A percentile compares a stretch with the other conserved stretches of the same genome.
Evolutionary conservation across 2,888 invertebrate genomes (phyloP).

Genomic region (Agonopterix heracliana): DNA sequence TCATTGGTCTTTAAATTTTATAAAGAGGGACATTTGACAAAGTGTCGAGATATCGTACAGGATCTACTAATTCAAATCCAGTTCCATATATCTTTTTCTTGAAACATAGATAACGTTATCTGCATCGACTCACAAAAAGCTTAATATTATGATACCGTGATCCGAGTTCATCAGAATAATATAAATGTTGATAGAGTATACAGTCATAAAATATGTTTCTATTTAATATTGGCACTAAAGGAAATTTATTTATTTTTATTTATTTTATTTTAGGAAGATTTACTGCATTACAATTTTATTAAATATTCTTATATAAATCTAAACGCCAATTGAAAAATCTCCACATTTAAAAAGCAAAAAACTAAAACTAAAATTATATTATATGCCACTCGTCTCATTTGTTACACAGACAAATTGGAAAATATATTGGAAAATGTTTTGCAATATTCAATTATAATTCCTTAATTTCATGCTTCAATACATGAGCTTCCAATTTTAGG

Average conservation of each 20-base stretch:
- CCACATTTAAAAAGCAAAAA: no score
- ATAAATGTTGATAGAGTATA: no score
- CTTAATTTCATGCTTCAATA: constrained; percentile 30
- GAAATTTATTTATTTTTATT: background rate
- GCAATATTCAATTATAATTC: background rate
- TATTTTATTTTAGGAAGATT: background rate
- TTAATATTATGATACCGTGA: constrained; percentile 20
- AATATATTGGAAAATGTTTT: no score
- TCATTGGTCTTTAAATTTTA: constrained; percentile 49
- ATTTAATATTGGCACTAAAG: no score
- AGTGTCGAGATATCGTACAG: constrained; percentile 48
- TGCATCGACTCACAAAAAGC: constrained; percentile 31
- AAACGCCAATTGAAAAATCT: no score
- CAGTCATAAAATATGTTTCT: no score
- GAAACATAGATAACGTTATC: constrained; percentile 48
- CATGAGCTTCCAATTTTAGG: background rate
- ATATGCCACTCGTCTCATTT: no score
- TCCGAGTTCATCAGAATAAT: constrained; percentile 18
- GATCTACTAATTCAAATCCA: constrained; percentile 58
- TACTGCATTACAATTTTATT: no score
- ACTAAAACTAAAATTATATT: no score
- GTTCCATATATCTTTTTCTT: constrained; percentile 43
- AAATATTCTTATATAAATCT: no score
- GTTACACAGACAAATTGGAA: no score
- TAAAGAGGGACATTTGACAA: constrained; percentile 55